Evolutionary conservation across 1,140 invertebrate genomes (phyloP), one percentile per base, ranked within the genome.

Genomic region (Hydropsyche tenuis): DNA sequence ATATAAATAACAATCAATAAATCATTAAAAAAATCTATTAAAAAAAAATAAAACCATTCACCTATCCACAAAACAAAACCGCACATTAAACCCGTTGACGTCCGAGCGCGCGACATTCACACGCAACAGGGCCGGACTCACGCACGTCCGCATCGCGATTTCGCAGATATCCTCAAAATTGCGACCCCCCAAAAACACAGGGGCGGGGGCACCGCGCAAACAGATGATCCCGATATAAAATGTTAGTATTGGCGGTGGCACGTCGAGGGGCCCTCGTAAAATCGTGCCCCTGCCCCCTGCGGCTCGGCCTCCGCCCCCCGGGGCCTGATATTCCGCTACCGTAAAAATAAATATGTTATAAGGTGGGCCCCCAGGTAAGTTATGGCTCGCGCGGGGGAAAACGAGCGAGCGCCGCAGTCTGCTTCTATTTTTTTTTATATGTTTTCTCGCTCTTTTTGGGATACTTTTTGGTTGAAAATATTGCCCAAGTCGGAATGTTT

Each of bases 291-390:
- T 22, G 4, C 20, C 45, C 66, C 37, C 43, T 3, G n/a, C 9
- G 3, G 18, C 65, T 22, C 18, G 20, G 18, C 9, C 51, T n/a
- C 22, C 18, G 56, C 1, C 68, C 68, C 68, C 65, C 46, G 48
- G 43, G 23, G 68, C 25, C 68, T 70, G 68, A 70, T 70, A 70
- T 70, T 70, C 68, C 45, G 68, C 42, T 70, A 70, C 68, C 43
- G 68, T 70, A 70, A 70, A 70, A 70, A 70, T 70, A 70, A 70
- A 70, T 70, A 70, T 70, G 68, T 70, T 70, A 70, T 70, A 70
- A 70, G 68, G 68, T 70, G 68, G 68, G 68, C 68, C 51, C 30
- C 30, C 68, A 70, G 68, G 68, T 70, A 70, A 70, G 68, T 70
- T 70, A 70, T 70, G 68, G 68, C n/a, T 16, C 46, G 68, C 5